Percentiles rank a stretch among this genome's conserved stretches.
Evolutionary conservation across 2,888 invertebrate species (phyloP).

Genomic region (Ecdyonurus torrentis): DNA sequence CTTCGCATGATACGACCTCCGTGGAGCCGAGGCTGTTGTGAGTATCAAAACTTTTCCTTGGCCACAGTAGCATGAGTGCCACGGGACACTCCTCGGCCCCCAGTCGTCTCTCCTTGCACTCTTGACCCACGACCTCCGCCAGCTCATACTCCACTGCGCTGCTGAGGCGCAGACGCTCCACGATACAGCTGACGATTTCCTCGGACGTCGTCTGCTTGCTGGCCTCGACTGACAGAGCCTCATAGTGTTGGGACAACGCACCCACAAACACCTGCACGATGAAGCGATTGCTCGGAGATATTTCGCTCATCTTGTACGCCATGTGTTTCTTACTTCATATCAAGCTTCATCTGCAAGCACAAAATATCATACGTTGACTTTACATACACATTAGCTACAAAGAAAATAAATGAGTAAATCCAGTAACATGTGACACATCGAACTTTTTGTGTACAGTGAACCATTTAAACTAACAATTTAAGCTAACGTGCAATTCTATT

Average conservation of each 20-base stretch:
- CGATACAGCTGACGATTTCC: constrained; percentile 79
- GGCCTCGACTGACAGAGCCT: constrained; percentile 77
- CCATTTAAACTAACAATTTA: no score
- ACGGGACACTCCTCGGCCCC: constrained; percentile 67
- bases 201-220: constrained; percentile 84
- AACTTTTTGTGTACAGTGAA: no score
- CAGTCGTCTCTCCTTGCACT: constrained; percentile 82
- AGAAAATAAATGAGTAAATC: no score
- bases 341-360: no score
- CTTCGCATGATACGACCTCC: background rate
- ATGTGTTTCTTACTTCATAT: no score
- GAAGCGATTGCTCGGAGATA: constrained; percentile 47
- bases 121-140: constrained; percentile 74
- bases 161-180: constrained; percentile 47
- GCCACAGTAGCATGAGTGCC: constrained; percentile 70
- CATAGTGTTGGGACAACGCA: constrained; percentile 71
- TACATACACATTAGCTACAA: no score
- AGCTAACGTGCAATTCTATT: no score
- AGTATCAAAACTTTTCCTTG: constrained; percentile 26
- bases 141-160: constrained; percentile 55
- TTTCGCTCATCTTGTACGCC: no score
- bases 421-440: no score
- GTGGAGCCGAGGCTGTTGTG: background rate
- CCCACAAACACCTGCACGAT: constrained; percentile 80
- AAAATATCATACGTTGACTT: no score